Percentiles rank a stretch among this genome's conserved stretches.
Conservation (phyloP, 2,797 vertebrate genomes). For the Sparus aurata region DNA sequence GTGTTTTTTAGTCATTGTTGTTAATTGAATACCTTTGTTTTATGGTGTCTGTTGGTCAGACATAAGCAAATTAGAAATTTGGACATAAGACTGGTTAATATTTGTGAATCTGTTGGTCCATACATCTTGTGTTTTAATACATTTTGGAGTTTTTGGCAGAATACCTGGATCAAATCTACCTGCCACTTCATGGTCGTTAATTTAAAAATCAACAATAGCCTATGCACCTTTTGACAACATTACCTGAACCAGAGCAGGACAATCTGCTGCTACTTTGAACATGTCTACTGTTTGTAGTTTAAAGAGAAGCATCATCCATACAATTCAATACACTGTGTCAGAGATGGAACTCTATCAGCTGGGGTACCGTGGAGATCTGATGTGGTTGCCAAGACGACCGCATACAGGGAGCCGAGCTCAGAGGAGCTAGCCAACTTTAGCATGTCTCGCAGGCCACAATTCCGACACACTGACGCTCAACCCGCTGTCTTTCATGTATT, state of each 20-base stretch:
- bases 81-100: too few species aligned
- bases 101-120: not conserved
- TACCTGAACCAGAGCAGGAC: not conserved
- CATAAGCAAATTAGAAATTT: not conserved
- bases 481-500: not conserved
- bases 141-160: too few species aligned
- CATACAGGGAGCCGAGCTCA: conserved; percentile 70
- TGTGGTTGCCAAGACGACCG: conserved; percentile 85
- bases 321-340: not conserved
- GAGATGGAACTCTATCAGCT: not conserved
- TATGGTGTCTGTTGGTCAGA: not conserved
- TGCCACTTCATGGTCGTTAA: too few species aligned
- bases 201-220: too few species aligned
- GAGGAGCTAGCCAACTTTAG: conserved; percentile 47
- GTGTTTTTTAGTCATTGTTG: not conserved
- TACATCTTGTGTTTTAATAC: not conserved
- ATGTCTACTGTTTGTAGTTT: not conserved
- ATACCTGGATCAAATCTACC: too few species aligned
- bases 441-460: conserved; percentile 55
- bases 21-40: not conserved
- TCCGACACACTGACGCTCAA: conserved; percentile 16
- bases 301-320: not conserved
- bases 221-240: too few species aligned
- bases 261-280: not conserved
- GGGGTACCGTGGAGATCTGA: conserved; percentile 49